These are phyloP conservation scores for Papilio polyxenes DNA, from an alignment of 1,140 invertebrate species.

Conservation along the genomic window DNA sequence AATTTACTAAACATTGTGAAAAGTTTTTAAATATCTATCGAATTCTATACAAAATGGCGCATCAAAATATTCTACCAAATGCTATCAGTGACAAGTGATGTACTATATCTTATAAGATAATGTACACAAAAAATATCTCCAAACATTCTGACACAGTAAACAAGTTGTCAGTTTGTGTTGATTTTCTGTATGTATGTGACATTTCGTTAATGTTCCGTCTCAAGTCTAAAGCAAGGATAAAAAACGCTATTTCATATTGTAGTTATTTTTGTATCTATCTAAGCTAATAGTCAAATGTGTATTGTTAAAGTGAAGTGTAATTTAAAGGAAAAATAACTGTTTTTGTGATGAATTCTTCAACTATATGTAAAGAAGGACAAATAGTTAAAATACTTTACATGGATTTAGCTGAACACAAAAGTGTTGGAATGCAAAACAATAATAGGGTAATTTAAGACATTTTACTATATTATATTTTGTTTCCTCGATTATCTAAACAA, in stretches of 20 bases:
- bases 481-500: no score
- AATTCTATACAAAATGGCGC: background rate
- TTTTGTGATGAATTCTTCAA: slow-evolving; percentile 6
- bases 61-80: slow-evolving; percentile 1
- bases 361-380: slow-evolving; percentile 35
- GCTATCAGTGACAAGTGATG: slow-evolving; percentile 28
- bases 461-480: background rate
- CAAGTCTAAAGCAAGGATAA: background rate
- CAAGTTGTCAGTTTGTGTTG: slow-evolving; percentile 18
- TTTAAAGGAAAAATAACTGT: background rate
- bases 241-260: background rate
- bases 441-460: slow-evolving; percentile 18
- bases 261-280: background rate
- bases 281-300: no score
- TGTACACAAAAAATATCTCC: background rate
- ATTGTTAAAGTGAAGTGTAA: no score
- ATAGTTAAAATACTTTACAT: slow-evolving; percentile 58
- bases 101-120: slow-evolving; percentile 14
- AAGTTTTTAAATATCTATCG: background rate
- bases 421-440: slow-evolving; percentile 44
- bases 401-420: slow-evolving; percentile 51
- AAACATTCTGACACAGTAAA: background rate
- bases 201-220: background rate
- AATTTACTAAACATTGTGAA: background rate
- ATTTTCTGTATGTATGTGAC: background rate